Evolutionary conservation across 2,888 invertebrate genomes (phyloP).

Genomic region (Caenorhabditis sp.): DNA sequence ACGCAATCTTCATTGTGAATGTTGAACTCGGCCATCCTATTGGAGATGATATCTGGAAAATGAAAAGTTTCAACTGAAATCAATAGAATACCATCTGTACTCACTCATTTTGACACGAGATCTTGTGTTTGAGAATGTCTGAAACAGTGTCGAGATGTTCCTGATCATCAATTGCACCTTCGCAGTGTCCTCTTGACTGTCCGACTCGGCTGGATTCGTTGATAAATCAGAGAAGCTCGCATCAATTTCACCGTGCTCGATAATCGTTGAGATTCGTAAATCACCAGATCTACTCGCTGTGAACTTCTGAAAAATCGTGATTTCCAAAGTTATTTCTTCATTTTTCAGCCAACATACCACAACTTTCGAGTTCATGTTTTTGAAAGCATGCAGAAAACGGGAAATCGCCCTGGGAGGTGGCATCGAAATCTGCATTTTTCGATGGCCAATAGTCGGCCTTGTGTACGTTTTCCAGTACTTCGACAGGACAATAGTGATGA

Average conservation of each 20-base stretch:
- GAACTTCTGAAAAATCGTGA: conserved; percentile 53
- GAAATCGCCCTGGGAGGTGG: conserved; percentile 43
- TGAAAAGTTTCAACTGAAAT: too few relatives aligned
- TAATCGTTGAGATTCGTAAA: conserved; percentile 41
- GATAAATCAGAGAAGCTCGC: conserved; percentile 48
- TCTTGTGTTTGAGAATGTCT: conserved; percentile 43
- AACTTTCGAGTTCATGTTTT: conserved; percentile 47
- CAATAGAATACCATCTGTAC: too few relatives aligned
- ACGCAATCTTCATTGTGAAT: conserved; percentile 43
- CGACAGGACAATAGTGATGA: conserved; percentile 48
- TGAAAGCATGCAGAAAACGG: conserved; percentile 41
- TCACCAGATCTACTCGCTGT: conserved; percentile 54
- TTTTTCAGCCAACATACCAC: conserved; percentile 30
- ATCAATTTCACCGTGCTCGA: conserved; percentile 53
- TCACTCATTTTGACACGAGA: conserved; percentile 62
- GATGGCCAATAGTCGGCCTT: conserved; percentile 43
- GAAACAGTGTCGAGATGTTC: conserved; percentile 50
- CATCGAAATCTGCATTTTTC: conserved; percentile 53
- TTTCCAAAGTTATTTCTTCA: neutral
- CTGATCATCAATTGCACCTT: conserved; percentile 54
- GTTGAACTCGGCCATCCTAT: conserved; percentile 63
- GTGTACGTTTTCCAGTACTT: conserved; percentile 52
- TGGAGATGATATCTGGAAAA: conserved; percentile 55
- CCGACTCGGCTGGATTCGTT: conserved; percentile 33
- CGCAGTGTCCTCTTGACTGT: conserved; percentile 61